Evolutionary conservation across 2,113 vertebrate species (phyloP).

Genomic region (Ictalurus furcatus): DNA sequence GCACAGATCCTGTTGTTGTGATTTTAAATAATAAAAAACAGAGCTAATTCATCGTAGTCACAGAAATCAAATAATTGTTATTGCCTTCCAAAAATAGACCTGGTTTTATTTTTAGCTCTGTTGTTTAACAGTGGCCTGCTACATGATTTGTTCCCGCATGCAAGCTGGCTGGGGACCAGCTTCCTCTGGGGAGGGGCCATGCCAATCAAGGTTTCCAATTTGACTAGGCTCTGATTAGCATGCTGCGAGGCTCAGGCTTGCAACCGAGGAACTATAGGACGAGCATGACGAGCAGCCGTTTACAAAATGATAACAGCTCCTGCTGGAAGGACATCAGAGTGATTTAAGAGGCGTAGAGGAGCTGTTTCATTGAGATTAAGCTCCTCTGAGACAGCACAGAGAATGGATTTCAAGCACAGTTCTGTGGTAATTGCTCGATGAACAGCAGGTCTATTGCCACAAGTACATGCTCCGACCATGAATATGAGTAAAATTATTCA

Average conservation of each 20-base stretch:
- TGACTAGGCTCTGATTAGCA: constrained; percentile 24
- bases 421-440: constrained; percentile 39
- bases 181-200: constrained; percentile 25
- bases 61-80: constrained; percentile 9
- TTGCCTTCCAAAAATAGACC: neutral
- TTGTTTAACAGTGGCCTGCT: constrained; percentile 16
- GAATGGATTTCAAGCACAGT: constrained; percentile 46
- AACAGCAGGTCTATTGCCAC: constrained; percentile 34
- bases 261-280: neutral
- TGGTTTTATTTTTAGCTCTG: constrained; percentile 17
- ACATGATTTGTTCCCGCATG: constrained; percentile 14
- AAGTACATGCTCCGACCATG: constrained; percentile 22
- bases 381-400: constrained; percentile 39
- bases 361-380: constrained; percentile 23
- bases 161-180: neutral
- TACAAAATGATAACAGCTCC: constrained; percentile 28
- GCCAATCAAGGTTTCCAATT: constrained; percentile 39
- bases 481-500: neutral
- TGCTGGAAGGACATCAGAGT: constrained; percentile 36
- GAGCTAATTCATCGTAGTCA: neutral
- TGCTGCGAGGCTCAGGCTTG: neutral
- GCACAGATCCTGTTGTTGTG: neutral
- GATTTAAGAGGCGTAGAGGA: constrained; percentile 35
- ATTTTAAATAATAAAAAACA: neutral
- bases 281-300: constrained; percentile 6